Evolutionary conservation across 1,140 invertebrate genomes (phyloP).

Genomic region (Harpegnathos saltator): DNA sequence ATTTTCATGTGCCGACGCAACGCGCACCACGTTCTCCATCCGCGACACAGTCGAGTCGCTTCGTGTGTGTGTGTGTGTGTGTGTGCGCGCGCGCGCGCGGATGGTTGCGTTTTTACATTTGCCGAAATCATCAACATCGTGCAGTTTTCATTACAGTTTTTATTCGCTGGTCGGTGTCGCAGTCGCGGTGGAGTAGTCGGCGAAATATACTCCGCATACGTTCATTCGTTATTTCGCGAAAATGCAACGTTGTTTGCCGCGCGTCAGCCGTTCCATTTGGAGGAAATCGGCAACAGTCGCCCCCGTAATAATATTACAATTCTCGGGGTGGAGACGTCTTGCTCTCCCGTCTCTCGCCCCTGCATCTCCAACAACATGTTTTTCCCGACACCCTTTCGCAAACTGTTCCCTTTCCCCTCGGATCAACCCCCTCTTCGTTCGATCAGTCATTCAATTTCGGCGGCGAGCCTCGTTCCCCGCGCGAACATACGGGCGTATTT

Average conservation of each 20-base stretch:
- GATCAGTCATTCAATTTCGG: slow-evolving; percentile 69
- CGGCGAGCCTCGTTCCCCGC: slow-evolving; percentile 58
- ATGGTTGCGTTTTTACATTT: slow-evolving; percentile 5
- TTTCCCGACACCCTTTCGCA: slow-evolving; percentile 79
- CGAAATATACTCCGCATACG: slow-evolving; percentile 26
- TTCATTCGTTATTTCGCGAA: slow-evolving; percentile 46
- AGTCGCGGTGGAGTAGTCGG: slow-evolving; percentile 36
- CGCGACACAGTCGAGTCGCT: neutral
- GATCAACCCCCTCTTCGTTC: slow-evolving; percentile 34
- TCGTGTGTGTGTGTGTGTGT: neutral
- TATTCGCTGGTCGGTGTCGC: slow-evolving; percentile 10
- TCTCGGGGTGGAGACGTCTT: slow-evolving; percentile 5
- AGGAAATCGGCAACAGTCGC: slow-evolving; percentile 12
- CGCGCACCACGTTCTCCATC: too few relatives aligned
- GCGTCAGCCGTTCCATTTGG: slow-evolving; percentile 39
- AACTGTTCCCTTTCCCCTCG: slow-evolving; percentile 44
- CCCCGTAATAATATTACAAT: slow-evolving; percentile 56
- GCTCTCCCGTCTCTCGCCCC: neutral
- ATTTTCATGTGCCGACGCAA: neutral
- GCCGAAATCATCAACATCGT: slow-evolving; percentile 48
- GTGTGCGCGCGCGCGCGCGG: too few relatives aligned
- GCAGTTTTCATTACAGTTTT: slow-evolving; percentile 30
- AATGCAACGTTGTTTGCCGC: slow-evolving; percentile 54
- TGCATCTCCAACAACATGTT: slow-evolving; percentile 77
- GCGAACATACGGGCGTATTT: slow-evolving; percentile 85